Evolutionary conservation across 2,888 invertebrate species (phyloP), one percentile per base, ranked within the genome.

Genomic region (Cataglyphis livida): DNA sequence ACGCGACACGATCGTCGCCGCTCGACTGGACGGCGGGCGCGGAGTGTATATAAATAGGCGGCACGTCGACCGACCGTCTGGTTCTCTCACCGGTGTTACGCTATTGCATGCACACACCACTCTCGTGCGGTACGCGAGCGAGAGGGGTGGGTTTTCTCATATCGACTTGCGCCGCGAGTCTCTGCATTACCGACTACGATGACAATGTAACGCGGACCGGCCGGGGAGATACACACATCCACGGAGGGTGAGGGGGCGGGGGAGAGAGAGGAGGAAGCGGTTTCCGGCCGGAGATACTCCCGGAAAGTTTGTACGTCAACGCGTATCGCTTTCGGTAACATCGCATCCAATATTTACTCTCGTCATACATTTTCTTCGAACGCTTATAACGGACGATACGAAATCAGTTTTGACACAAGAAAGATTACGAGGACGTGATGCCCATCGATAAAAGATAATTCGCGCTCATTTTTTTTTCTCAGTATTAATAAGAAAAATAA

Each of bases 41-140:
- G 38, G 82, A 82, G 84, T 88, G 82, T 89, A 57, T 88, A 89
- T 84, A 86, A 88, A 89, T 87, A 85, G 88, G 86, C 81, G 78
- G 84, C 85, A 87, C 85, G 87, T 81, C 87, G 88, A 79, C 85
- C 85, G 87, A 83, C 83, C 81, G 82, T 85, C 85, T 87, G 85
- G 83, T 86, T 85, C 83, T 84, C 85, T 84, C 86, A 78, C 75
- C 84, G 74, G 81, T 85, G 84, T 86, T 86, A 86, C 82, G 85
- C 82, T 88, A 87, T 86, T 83, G 84, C 85, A 85, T 71, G 87
- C 82, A 83, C 71, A 75, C 71, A 75, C 76, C 81, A 79, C 87
- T 86, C 81, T 86, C 81, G 84, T 81, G 68, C 71, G 87, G 73
- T 88, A 84, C 74, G 81, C 66, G 84, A 54, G 70, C 82, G 73